Conservation (phyloP, 2,888 invertebrate genomes). For the Strigamia crassipes region DNA sequence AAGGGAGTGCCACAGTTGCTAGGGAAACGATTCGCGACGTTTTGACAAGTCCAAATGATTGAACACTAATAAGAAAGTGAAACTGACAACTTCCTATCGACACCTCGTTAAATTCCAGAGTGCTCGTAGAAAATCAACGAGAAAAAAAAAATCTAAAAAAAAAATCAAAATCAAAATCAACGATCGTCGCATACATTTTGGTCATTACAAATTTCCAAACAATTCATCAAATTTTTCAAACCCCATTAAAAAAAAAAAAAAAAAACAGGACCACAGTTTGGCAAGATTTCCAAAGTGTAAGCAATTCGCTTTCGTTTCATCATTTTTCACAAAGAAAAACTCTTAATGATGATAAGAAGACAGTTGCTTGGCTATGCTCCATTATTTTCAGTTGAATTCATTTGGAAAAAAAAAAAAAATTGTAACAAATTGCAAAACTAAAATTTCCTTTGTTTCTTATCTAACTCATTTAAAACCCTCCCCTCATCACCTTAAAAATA, state of each 20-base stretch:
- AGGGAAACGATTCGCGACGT: constrained; percentile 19
- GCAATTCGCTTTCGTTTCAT: constrained; percentile 35
- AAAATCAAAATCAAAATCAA: not conserved
- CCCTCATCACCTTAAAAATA: not conserved
- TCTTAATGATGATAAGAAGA: constrained; percentile 42
- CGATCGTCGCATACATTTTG: not conserved
- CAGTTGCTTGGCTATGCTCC: constrained; percentile 42
- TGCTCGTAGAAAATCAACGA: not conserved
- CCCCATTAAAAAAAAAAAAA: not conserved
- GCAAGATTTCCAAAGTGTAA: constrained; percentile 40
- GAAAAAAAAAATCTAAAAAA: not conserved
- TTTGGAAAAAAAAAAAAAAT: not conserved
- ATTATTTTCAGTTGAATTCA: constrained; percentile 28
- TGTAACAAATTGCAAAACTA: constrained; percentile 31
- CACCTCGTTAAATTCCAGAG: constrained; percentile 21
- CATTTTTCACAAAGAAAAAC: constrained; percentile 37
- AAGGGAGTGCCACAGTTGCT: constrained; percentile 28
- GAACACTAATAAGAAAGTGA: constrained; percentile 36
- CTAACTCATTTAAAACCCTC: constrained; percentile 1
- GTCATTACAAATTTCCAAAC: constrained; percentile 12
- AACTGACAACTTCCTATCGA: constrained; percentile 21
- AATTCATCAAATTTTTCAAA: constrained; percentile 10
- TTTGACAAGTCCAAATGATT: constrained; percentile 38
- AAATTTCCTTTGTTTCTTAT: constrained; percentile 34
- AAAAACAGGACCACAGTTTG: not conserved